Evolutionary conservation across 2,113 vertebrate genomes (phyloP).

Genomic region (Caretta caretta): DNA sequence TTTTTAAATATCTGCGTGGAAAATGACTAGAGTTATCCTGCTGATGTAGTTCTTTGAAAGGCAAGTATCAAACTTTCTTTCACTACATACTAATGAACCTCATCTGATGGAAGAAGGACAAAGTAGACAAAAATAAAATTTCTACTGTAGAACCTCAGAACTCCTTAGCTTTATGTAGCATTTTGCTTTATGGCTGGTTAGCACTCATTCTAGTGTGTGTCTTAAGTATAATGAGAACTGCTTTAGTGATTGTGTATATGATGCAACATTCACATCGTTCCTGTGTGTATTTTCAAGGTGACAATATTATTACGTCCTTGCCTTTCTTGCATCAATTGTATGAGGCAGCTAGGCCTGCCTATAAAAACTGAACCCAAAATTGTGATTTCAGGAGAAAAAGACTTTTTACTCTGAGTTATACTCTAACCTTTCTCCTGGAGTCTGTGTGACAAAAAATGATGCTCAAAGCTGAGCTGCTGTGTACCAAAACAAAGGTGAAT

Average conservation of each 20-base stretch:
- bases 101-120: neutral
- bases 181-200: neutral
- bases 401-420: neutral
- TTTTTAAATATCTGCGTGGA: slow-evolving; percentile 35
- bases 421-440: neutral
- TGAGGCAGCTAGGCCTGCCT: neutral
- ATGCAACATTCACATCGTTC: neutral
- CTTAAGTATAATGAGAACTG: neutral
- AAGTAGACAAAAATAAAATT: slow-evolving; percentile 29
- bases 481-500: slow-evolving; percentile 8
- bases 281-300: neutral
- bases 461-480: neutral
- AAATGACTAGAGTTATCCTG: slow-evolving; percentile 42
- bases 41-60: slow-evolving; percentile 38
- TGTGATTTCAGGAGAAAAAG: slow-evolving; percentile 36
- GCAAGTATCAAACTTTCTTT: slow-evolving; percentile 42
- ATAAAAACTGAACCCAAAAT: neutral
- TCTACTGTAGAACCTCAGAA: neutral
- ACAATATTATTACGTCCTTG: neutral
- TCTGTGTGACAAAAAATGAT: neutral
- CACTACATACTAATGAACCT: slow-evolving; percentile 21
- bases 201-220: neutral
- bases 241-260: neutral
- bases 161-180: neutral
- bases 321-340: slow-evolving; percentile 13